phyloP scores from a whole-genome alignment of 2,113 vertebrate species.

The Tricholaema leucomelas region DNA sequence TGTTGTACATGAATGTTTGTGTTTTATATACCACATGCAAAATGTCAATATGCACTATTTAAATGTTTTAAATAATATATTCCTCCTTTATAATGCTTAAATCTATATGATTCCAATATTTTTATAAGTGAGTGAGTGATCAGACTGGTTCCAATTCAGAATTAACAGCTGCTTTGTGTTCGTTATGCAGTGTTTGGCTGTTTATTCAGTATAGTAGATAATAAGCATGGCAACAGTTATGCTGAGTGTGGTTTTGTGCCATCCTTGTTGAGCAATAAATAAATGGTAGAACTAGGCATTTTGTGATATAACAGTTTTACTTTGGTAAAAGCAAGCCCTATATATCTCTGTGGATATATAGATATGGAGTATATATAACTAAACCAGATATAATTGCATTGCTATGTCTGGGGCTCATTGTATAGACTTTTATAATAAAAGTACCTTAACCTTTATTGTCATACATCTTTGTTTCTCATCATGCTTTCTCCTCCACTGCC shows the following conservation, averaged over 20 bases:
- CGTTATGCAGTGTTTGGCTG: conserved; percentile 81
- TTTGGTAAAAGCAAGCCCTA: conserved; percentile 77
- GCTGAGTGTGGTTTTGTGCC: conserved; percentile 85
- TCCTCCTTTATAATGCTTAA: conserved; percentile 87
- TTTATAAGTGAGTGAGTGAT: conserved; percentile 83
- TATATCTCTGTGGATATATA: conserved; percentile 75
- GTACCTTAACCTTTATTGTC: conserved; percentile 76
- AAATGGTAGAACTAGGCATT: conserved; percentile 80
- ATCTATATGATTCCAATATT: conserved; percentile 86
- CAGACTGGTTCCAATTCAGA: conserved; percentile 79
- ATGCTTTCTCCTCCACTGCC: not conserved
- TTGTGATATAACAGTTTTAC: conserved; percentile 77
- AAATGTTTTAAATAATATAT: conserved; percentile 89
- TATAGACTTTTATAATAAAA: conserved; percentile 87
- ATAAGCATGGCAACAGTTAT: conserved; percentile 84
- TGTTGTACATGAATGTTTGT: conserved; percentile 84
- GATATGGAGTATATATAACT: conserved; percentile 78
- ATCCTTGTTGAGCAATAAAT: conserved; percentile 90
- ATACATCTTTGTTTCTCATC: conserved; percentile 55
- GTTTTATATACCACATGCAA: conserved; percentile 85
- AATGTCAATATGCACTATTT: conserved; percentile 83
- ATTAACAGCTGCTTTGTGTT: conserved; percentile 80
- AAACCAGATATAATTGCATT: conserved; percentile 76
- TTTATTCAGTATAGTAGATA: conserved; percentile 80
- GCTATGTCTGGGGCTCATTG: conserved; percentile 79